These are phyloP conservation scores for Aurelia sp. DNA, from an alignment of 30 jellyfish, hydroid and myxozoan genomes.

Conservation along the genomic window DNA sequence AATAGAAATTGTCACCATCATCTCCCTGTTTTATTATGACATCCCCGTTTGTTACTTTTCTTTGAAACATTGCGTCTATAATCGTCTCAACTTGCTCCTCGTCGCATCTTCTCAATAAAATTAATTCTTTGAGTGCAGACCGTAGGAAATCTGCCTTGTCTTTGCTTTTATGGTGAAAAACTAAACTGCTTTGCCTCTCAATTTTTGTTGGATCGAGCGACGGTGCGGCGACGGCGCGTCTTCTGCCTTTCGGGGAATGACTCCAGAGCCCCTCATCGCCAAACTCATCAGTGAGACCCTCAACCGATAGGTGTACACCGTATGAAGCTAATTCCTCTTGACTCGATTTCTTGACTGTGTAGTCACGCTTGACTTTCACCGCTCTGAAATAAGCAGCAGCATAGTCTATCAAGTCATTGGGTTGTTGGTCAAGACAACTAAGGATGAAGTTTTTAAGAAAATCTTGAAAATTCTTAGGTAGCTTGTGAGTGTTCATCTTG, in stretches of 20 bases:
- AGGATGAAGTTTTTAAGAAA: constrained; percentile 62
- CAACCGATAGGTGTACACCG: constrained; percentile 24
- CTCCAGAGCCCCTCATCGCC: constrained; percentile 37
- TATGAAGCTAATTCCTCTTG: constrained; percentile 10
- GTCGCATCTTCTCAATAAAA: constrained; percentile 70
- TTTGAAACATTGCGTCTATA: constrained; percentile 77
- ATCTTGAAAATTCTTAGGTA: constrained; percentile 53
- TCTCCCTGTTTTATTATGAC: constrained; percentile 85
- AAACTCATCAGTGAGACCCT: background rate
- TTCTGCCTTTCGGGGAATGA: constrained; percentile 79
- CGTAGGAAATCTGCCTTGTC: constrained; percentile 64
- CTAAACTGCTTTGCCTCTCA: constrained; percentile 50
- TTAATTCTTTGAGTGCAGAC: constrained; percentile 61
- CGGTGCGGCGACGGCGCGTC: constrained; percentile 95
- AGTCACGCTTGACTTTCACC: constrained; percentile 10
- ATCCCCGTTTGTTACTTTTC: constrained; percentile 72
- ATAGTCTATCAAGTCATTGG: constrained; percentile 55
- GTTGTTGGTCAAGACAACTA: constrained; percentile 54
- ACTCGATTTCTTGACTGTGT: constrained; percentile 12
- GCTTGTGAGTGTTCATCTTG: background rate
- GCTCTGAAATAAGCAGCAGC: constrained; percentile 61
- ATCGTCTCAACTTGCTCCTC: constrained; percentile 49
- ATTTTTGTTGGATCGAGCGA: constrained; percentile 72
- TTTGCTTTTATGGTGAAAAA: constrained; percentile 60
- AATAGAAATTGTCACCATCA: constrained; percentile 92